A percentile compares a stretch with the other conserved stretches of the same genome.
Conservation (phyloP, 2,797 vertebrate species). For the Brachyalestes nurse region DNA sequence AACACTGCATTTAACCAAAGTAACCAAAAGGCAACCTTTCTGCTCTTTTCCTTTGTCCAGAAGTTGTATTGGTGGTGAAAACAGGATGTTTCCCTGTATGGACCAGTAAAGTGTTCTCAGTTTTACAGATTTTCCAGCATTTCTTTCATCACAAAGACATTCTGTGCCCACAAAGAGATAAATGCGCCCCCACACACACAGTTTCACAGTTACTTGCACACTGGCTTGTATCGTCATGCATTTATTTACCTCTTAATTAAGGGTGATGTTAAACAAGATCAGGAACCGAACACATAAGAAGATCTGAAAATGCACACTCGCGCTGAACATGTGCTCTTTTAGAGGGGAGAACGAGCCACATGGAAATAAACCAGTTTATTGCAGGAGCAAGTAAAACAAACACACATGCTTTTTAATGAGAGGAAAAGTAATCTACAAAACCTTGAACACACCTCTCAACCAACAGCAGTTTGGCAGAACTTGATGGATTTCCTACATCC, state of each 20-base stretch:
- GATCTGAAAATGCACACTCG: neutral
- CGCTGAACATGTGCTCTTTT: neutral
- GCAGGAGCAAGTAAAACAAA: constrained; percentile 23
- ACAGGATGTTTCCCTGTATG: too few species aligned
- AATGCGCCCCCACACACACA: neutral
- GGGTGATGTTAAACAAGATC: neutral
- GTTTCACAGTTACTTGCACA: neutral
- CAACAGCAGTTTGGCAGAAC: neutral
- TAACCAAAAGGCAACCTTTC: too few species aligned
- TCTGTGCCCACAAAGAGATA: too few species aligned
- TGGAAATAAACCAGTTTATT: too few species aligned
- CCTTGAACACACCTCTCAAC: neutral
- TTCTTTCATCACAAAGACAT: too few species aligned
- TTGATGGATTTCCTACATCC: neutral
- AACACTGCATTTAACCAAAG: too few species aligned
- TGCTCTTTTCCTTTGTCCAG: too few species aligned
- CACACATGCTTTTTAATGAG: neutral
- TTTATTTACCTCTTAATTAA: neutral
- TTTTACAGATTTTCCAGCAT: too few species aligned
- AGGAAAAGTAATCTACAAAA: neutral
- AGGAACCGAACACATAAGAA: neutral
- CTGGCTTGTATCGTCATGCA: neutral
- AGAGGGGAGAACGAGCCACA: neutral
- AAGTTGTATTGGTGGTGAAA: too few species aligned
- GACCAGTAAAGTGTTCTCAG: too few species aligned